phyloP scores from a whole-genome alignment of 2,888 invertebrate genomes.

The Crepidodera aurea region DNA sequence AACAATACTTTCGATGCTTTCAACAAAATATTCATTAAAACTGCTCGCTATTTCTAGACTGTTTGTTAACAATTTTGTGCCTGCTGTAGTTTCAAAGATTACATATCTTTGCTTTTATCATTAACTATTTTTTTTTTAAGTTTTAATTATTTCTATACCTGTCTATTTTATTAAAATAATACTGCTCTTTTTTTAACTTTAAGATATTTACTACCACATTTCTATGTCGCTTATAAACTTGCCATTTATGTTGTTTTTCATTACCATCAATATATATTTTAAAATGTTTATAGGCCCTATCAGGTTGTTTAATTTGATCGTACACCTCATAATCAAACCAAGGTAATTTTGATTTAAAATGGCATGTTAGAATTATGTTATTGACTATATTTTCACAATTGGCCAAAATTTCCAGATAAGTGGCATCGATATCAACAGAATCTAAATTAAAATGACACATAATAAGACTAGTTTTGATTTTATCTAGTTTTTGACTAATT shows the following conservation, averaged over 20 bases:
- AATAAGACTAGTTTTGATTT: neutral
- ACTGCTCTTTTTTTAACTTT: constrained; percentile 4
- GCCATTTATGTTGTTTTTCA: neutral
- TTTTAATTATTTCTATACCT: no score
- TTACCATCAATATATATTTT: constrained; percentile 1
- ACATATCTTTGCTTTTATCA: no score
- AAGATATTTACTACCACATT: no score
- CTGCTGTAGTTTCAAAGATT: constrained; percentile 9
- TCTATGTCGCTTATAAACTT: neutral
- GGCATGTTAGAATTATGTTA: constrained; percentile 9
- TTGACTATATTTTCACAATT: constrained; percentile 14
- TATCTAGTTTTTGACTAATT: neutral
- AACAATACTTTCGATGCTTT: no score
- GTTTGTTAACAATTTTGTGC: constrained; percentile 10
- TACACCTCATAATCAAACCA: constrained; percentile 10
- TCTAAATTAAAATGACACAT: constrained; percentile 1
- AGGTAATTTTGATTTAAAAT: constrained; percentile 15
- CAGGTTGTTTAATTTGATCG: constrained; percentile 9
- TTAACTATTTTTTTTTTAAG: no score
- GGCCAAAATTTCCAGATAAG: constrained; percentile 7
- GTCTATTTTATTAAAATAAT: no score
- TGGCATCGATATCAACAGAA: neutral
- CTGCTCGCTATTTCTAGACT: constrained; percentile 17
- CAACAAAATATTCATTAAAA: no score
- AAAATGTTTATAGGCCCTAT: constrained; percentile 18